Evolutionary conservation across 2,888 invertebrate species (phyloP), one percentile per base, ranked within the genome.

Genomic region (Hydroisotoma schaefferi): DNA sequence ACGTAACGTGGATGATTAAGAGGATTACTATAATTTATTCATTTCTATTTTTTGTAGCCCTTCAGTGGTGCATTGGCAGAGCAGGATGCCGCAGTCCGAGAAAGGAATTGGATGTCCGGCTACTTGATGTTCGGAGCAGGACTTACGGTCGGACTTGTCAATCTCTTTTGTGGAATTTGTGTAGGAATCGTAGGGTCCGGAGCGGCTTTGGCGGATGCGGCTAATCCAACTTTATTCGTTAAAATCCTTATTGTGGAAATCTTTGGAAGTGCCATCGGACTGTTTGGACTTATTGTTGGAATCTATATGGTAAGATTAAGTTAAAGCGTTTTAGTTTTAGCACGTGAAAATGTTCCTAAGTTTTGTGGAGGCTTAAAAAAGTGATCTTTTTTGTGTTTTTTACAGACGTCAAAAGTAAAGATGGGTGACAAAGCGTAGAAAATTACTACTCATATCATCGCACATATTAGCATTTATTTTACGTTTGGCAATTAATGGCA

Each of bases 241-340:
- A 98, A 97, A 80, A 95, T 99, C 77, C 84, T 99, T 44, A 97
- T 99, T 77, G 90, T 99, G 47, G 99, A 99, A 81, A 99, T 99
- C 79, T 99, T 99, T 76, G 99, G 95, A 61, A 94, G 94, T 75
- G 99, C 99, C 74, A 98, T 99, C 76, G 99, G 99, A 75, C 84
- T 99, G 23, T 99, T 99, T 78, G 99, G 99, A 57, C 84, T 99
- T 58, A 99, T 99, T 78, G 95, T 99, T 69, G 95, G 97, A 71
- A 95, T 99, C 78, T 92, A 91, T 77, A 89, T 93, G 88, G 83
- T 83, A 76, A 76, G 76, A 72, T n/a, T 8, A n/a, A 20, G 6
- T 20, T n/a, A 8, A 12, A 20, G 22, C 22, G 6, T 20, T 18
- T 8, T 44, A 44, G n/a, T 44, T 44, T 44, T n/a, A 44, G 6